phyloP scores from a whole-genome alignment of 1,140 invertebrate genomes.

The Rhopalosiphum maidis region DNA sequence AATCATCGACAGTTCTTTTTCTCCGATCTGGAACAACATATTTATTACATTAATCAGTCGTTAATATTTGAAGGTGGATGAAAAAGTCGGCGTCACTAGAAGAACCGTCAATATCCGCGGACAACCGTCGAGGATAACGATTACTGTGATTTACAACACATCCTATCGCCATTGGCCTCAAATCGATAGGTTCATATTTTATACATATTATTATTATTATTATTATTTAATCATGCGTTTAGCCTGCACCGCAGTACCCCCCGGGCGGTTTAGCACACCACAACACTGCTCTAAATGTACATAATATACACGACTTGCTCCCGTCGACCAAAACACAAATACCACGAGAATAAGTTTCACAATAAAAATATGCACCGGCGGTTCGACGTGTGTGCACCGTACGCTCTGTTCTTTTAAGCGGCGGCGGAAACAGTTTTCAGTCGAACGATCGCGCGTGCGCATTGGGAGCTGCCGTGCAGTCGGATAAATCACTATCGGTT shows the following conservation, averaged over 20 bases:
- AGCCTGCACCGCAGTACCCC: not conserved
- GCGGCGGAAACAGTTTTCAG: not conserved
- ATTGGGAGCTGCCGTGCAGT: not conserved
- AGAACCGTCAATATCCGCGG: not conserved
- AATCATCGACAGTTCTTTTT: not conserved
- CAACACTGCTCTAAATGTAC: too few species aligned
- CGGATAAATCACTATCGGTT: conserved; percentile 16
- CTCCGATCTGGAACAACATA: not conserved
- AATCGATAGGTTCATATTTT: not conserved
- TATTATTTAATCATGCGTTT: not conserved
- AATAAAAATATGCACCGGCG: not conserved
- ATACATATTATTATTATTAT: not conserved
- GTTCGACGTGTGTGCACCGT: not conserved
- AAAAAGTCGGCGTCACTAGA: not conserved
- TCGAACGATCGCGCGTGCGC: too few species aligned
- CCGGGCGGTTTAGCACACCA: not conserved
- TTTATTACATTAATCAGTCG: not conserved
- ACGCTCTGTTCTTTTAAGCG: not conserved
- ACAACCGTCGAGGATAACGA: not conserved
- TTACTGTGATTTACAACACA: not conserved
- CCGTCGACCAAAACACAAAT: not conserved
- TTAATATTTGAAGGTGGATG: not conserved
- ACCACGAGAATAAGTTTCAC: not conserved
- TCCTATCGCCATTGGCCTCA: not conserved
- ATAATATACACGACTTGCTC: not conserved